Evolutionary conservation across 2,888 invertebrate species (phyloP).

Genomic region (Tipula lateralis): DNA sequence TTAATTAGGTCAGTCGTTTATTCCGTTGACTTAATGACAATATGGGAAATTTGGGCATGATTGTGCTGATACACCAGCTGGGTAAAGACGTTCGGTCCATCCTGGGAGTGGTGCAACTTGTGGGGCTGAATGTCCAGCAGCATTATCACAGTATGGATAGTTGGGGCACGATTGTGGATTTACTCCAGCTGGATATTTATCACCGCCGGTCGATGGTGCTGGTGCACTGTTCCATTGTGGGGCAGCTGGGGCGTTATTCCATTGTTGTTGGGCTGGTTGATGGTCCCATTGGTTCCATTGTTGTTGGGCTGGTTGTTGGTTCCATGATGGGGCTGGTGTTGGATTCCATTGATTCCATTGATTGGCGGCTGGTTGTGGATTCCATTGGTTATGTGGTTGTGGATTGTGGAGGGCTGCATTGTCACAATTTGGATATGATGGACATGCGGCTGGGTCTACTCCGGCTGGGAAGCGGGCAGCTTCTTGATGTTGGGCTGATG

Average conservation of each 20-base stretch:
- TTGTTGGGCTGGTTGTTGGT: slow-evolving; percentile 35
- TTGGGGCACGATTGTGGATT: slow-evolving; percentile 52
- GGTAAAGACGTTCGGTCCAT: slow-evolving; percentile 50
- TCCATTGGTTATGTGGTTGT: slow-evolving; percentile 42
- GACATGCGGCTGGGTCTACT: slow-evolving; percentile 51
- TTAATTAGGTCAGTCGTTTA: background rate
- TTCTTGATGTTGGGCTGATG: slow-evolving; percentile 45
- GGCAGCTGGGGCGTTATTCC: slow-evolving; percentile 38
- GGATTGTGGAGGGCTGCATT: slow-evolving; percentile 49
- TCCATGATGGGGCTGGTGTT: slow-evolving; percentile 36
- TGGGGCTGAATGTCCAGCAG: slow-evolving; percentile 42
- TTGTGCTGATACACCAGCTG: slow-evolving; percentile 50
- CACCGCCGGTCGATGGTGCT: slow-evolving; percentile 41
- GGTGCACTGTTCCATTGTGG: slow-evolving; percentile 38
- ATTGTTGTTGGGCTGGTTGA: slow-evolving; percentile 35
- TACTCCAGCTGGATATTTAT: slow-evolving; percentile 51
- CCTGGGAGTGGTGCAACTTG: slow-evolving; percentile 49
- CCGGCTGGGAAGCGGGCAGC: slow-evolving; percentile 51
- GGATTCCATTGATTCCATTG: slow-evolving; percentile 42
- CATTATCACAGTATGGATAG: slow-evolving; percentile 52
- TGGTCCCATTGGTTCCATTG: slow-evolving; percentile 36
- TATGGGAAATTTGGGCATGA: slow-evolving; percentile 51
- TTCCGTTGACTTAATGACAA: slow-evolving; percentile 42
- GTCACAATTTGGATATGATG: slow-evolving; percentile 53
- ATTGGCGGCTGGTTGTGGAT: slow-evolving; percentile 35